Evolutionary conservation across 1,140 invertebrate species (phyloP), one percentile per base, ranked within the genome.

Genomic region (Orussus abietinus): DNA sequence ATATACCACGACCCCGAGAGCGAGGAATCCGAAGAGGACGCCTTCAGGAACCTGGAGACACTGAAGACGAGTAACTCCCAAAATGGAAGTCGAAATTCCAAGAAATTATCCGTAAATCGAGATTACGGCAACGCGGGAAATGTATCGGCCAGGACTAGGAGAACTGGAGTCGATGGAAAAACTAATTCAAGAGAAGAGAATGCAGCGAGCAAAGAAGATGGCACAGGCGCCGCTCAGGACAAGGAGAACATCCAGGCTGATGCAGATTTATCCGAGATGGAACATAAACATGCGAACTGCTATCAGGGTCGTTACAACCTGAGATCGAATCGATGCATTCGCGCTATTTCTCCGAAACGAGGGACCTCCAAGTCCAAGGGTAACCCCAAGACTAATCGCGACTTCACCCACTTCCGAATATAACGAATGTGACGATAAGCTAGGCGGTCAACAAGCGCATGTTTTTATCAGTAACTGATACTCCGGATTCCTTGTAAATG

Each of bases 361-460:
- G n/a, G n/a, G n/a, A n/a, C n/a, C n/a, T n/a, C n/a, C n/a, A n/a
- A n/a, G 5, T 34, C 14, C 1, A 42, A 25, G 26, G 13, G 15
- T 19, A 31, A 42, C 37, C 25, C n/a, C 6, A 42, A 26, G 32
- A 3, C 9, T 3, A 51, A 38, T 48, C 37, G 35, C 25, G 45
- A 53, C 33, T 47, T 59, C 11, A 44, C 38, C 7, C 53, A 57
- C 38, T 58, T 57, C 6, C 54, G 59, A 37, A 45, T 62, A 47
- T 62, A 32, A 7, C 12, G 11, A n/a, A n/a, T n/a, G n/a, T n/a
- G n/a, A n/a, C n/a, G n/a, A n/a, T n/a, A n/a, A n/a, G n/a, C n/a
- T n/a, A n/a, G n/a, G n/a, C n/a, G n/a, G n/a, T n/a, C n/a, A n/a
- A n/a, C n/a, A n/a, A n/a, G n/a, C n/a, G n/a, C n/a, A n/a, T n/a